Evolutionary conservation across 2,113 vertebrate species (phyloP), one percentile per base, ranked within the genome.

Genomic region (Trematomus loennbergii): DNA sequence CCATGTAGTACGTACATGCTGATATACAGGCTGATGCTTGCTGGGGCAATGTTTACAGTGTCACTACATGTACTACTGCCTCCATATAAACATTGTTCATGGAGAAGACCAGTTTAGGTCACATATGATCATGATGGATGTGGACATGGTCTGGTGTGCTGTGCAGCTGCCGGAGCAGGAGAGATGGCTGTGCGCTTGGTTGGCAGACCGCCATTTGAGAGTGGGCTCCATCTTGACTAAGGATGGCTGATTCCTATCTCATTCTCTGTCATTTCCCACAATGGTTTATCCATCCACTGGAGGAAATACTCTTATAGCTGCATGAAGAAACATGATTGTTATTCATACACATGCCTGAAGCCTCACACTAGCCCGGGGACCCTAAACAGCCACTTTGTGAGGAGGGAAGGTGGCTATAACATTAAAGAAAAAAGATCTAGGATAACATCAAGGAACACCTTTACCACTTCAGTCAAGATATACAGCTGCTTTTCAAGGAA

Each of bases 211-310:
- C 78, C 80, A 90, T 65, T 81, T 88, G 62, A 86, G 49, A 81
- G 78, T n/a, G 71, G 85, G 61, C 85, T 82, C 71, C 83, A 81
- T 86, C 52, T 90, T 84, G 79, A 84, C 78, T 52, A 57, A 85
- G 75, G 75, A 71, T 72, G 78, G 71, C 76, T 88, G 88, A 90
- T 89, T 89, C 65, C 62, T 49, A 84, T 92, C 85, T 89, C 66
- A 22, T 72, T 33, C 72, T 50, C 20, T 53, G 60, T 82, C 66
- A 84, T 81, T 87, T 64, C 75, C 66, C 69, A 72, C 70, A 69
- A 69, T 62, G 53, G 54, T 78, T 79, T 58, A 81, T 89, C 79
- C 68, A 50, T 76, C 68, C 49, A 69, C 65, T 67, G 55, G 33
- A 75, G 74, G 57, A 57, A 13, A 65, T 36, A 48, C 55, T 76